A percentile compares a stretch with the other conserved stretches of the same genome.
These are phyloP conservation scores for Drosophila robusta DNA, from an alignment of 2,888 invertebrate species.

Conservation along the genomic window DNA sequence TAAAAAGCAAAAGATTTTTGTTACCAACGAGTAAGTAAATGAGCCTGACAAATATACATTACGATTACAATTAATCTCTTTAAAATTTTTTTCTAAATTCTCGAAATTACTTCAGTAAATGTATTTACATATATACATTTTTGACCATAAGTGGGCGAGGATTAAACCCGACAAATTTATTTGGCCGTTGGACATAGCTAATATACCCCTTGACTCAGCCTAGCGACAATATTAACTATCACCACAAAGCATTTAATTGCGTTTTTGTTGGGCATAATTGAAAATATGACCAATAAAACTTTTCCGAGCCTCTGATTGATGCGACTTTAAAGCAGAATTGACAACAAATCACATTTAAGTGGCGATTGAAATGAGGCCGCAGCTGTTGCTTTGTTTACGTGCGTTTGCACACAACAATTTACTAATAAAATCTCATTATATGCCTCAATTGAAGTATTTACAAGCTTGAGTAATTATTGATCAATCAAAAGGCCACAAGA, in stretches of 20 bases:
- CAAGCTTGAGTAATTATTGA: not conserved
- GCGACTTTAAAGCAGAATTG: not conserved
- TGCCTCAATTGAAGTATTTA: too few relatives aligned
- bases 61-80: too few relatives aligned
- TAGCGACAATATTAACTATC: constrained; percentile 10
- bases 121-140: too few relatives aligned
- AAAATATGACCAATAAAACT: not conserved
- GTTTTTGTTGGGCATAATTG: constrained; percentile 11
- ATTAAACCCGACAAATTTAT: too few relatives aligned
- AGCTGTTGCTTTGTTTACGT: not conserved
- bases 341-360: not conserved
- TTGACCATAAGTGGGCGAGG: too few relatives aligned
- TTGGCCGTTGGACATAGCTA: not conserved
- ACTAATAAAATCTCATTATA: not conserved
- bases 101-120: too few relatives aligned
- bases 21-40: too few relatives aligned
- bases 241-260: constrained; percentile 22
- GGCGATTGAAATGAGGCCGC: constrained; percentile 1
- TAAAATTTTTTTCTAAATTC: not conserved
- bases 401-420: not conserved
- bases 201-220: not conserved
- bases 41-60: not conserved
- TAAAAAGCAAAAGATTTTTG: not conserved
- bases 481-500: not conserved
- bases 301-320: constrained; percentile 6